Base-by-base conservation (phyloP, 2,113 vertebrate genomes). In the Anolis carolinensis region DNA sequence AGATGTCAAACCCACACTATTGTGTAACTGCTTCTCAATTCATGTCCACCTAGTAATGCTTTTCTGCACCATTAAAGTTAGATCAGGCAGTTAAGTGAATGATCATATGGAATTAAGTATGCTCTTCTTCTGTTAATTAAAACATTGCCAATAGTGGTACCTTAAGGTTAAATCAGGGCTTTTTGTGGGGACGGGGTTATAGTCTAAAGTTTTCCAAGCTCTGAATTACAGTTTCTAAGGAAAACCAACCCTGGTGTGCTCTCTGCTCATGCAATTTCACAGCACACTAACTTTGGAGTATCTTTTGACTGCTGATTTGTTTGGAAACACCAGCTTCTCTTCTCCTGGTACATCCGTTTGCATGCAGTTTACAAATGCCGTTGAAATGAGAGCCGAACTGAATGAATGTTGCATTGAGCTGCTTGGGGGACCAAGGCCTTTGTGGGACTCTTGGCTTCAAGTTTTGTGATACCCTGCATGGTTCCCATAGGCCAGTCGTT, bases 281-380 rank as follows among this genome's bases (percentile, higher is more conserved):
- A 44, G 39, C 39, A 79, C 9, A 70, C n/a, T 72, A 4, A 32
- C 1, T 79, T 21, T n/a, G n/a, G n/a, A n/a, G n/a, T n/a, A n/a
- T n/a, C n/a, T n/a, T 83, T 21, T 25, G 20, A 70, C 4, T 14
- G 4, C 74, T 32, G 25, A 48, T 16, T 44, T 44, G 39, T 2
- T 55, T 73, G 21, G 32, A 30, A 5, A 62, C 39, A 59, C n/a
- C 27, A 7, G 78, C 68, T 3, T 5, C 1, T 1, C 32, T 65
- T 16, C 25, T 59, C 89, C 89, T 81, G 5, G 2, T 2, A 3
- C 50, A 39, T 27, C 21, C 55, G 88, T 89, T 86, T 71, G n/a
- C 32, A 68, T 74, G 32, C 63, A 89, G 65, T 89, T 92, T 89
- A 55, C 8, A 74, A 55, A n/a, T n/a, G n/a, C n/a, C n/a, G n/a